Evolutionary conservation across 2,797 vertebrate species (phyloP).

Genomic region (Epinephelus coioides): DNA sequence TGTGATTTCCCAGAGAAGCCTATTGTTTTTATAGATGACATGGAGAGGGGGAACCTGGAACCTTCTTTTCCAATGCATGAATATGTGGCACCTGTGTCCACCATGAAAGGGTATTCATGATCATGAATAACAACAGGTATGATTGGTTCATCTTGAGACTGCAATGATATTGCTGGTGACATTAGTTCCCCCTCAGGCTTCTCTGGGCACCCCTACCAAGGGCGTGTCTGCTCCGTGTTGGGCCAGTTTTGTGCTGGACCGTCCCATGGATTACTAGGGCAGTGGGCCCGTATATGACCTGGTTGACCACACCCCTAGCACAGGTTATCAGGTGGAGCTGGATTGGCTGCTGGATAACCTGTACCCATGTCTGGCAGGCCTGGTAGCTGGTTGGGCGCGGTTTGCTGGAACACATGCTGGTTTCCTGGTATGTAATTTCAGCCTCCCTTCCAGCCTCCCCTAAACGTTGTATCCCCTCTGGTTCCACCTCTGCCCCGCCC

Average conservation of each 20-base stretch:
- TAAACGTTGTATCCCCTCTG: no score
- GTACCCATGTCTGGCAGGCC: no score
- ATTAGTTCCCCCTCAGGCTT: background rate
- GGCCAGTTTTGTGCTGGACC: background rate
- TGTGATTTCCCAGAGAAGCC: constrained; percentile 5
- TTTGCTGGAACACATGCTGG: no score
- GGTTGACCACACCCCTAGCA: background rate
- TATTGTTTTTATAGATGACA: background rate
- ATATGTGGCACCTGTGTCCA: background rate
- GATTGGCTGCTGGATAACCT: no score
- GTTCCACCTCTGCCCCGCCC: no score
- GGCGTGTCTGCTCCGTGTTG: background rate
- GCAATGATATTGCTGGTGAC: background rate
- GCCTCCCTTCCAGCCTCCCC: no score
- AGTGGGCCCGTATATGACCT: background rate
- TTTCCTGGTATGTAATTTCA: no score
- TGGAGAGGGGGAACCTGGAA: background rate
- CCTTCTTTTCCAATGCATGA: background rate
- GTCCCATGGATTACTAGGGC: no score
- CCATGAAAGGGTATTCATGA: background rate
- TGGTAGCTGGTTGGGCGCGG: no score
- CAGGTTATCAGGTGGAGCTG: background rate
- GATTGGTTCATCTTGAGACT: background rate
- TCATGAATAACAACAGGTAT: background rate
- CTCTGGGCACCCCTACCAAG: constrained; percentile 6